Evolutionary conservation across 2,888 invertebrate genomes (phyloP), one percentile per base, ranked within the genome.

Genomic region (Drosophila austrosaltans): DNA sequence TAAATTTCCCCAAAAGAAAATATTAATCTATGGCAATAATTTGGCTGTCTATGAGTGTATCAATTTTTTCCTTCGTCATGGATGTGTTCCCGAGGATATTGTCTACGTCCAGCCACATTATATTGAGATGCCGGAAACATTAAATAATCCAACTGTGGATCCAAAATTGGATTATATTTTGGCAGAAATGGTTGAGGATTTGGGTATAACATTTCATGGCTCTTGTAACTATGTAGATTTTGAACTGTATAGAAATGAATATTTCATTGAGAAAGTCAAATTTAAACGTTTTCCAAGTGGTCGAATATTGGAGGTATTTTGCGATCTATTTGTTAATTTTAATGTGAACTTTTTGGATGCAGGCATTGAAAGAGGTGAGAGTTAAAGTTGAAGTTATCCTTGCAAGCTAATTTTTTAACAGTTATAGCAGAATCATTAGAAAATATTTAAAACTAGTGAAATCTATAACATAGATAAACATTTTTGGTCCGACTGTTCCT

Each of bases 321-420:
- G 91, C 40, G 76, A 84, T 69, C 56, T 91, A 0, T 91, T 91
- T 30, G 72, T 91, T 1, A 86, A 89, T 54, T 91, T 79, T 10
- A 53, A 54, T 40, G 75, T 77, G 5, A 59, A 22, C 8, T 66
- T 42, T 22, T 53, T 81, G 8, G 39, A 75, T 40, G 8, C 60
- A 16, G 12, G 7, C 0, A 7, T 53, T 0, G 70, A 75, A 22
- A 39, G 0, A 1, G 20, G 81, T 76, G 22, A 63, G 66, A 63
- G 32, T 44, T 36, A 30, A 30, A 30, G 16, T 16, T 16, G 16
- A 16, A 1, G 16, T 16, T 16, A 16, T 16, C 16, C 16, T 16
- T 16, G 16, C 16, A 16, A 16, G 16, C 16, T 16, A 1, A 16
- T 16, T n/a, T n/a, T n/a, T n/a, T n/a, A n/a, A n/a, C n/a, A n/a